phyloP scores from a whole-genome alignment of 2,113 vertebrate species.

The Pipra filicauda region DNA sequence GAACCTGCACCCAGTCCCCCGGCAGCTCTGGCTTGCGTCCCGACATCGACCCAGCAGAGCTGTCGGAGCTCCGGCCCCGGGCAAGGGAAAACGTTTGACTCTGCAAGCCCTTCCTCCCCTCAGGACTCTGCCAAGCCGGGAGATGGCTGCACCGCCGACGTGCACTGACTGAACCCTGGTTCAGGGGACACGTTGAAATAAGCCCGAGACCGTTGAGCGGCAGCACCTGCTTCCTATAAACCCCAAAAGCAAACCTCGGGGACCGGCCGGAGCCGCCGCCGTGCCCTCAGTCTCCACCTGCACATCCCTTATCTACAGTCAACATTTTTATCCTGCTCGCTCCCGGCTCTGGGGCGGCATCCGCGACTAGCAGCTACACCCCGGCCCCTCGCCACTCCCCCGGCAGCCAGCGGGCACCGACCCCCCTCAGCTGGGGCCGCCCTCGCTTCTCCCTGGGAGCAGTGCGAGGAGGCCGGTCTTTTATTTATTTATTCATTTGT shows the following conservation, averaged over 20 bases:
- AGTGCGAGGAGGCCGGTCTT: rapidly evolving
- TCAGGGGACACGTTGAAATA: background rate
- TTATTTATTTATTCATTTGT: background rate
- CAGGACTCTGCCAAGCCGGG: background rate
- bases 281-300: constrained; percentile 48
- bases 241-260: background rate
- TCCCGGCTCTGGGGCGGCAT: constrained; percentile 58
- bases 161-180: background rate
- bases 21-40: background rate
- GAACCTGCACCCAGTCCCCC: background rate
- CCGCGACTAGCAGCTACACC: background rate
- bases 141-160: background rate
- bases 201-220: constrained; percentile 25
- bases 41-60: background rate
- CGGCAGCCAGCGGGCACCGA: background rate
- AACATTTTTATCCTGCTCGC: constrained; percentile 72
- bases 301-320: constrained; percentile 73
- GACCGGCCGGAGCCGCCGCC: background rate
- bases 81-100: background rate
- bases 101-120: background rate
- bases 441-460: background rate
- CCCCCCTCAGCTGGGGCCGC: rapidly evolving
- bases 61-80: background rate
- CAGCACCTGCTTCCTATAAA: constrained; percentile 63
- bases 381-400: background rate